Evolutionary conservation across 2,888 invertebrate species (phyloP), one percentile per base, ranked within the genome.

Genomic region (Noctua pronuba): DNA sequence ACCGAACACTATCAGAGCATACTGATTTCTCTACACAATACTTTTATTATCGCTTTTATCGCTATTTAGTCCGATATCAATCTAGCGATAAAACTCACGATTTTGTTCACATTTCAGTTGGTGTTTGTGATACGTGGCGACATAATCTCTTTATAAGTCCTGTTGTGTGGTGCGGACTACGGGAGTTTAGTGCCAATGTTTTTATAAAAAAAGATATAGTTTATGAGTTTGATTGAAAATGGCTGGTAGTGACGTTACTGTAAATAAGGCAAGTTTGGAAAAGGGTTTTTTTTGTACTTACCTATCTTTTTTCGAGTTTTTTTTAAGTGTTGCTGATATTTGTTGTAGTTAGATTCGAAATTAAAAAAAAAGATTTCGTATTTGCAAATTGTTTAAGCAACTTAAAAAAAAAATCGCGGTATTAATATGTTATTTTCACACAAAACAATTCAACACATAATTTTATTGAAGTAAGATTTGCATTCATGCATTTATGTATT

Each of bases 211-310:
- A 49, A 70, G 1, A 60, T 18, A 38, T n/a, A 41, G 65, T 79
- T 68, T 13, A 92, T 71, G 83, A 88, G 58, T 85, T 87, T 55
- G 87, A 89, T 72, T 86, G 85, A 83, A 89, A 92, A 94, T 95
- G 95, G 94, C 91, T 92, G 86, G 92, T 92, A 90, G 92, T 93
- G 91, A 95, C 92, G 82, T 94, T 92, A 16, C 93, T 93, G 90
- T 94, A 91, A 94, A 91, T 84, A 92, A 94, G 95, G 95, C 91
- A 90, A 88, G 89, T 89, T 71, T 70, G 10, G 49, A 0, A 49
- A 21, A 8, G 2, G 2, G 10, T 24, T 21, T 55, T n/a, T 55
- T 55, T 1, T 7, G 21, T 21, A 49, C 7, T 7, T n/a, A 11
- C 28, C 7, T 58, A 7, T 58, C 16, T 28, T 49, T 18, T 16